Evolutionary conservation across 1,140 invertebrate species (phyloP).

Genomic region (Hydropsyche tenuis): DNA sequence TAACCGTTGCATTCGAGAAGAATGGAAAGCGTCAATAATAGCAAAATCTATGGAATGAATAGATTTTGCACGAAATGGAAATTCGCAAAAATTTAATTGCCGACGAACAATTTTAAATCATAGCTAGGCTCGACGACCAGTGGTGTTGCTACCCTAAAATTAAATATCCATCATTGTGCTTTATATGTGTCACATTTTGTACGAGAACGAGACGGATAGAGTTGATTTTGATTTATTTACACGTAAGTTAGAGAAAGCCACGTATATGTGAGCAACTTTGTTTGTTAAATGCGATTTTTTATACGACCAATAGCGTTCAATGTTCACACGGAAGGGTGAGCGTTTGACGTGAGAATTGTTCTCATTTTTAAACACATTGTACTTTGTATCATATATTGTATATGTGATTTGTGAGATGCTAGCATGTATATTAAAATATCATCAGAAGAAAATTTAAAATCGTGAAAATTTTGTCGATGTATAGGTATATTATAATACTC

Average conservation of each 20-base stretch:
- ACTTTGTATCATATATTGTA: too few relatives aligned
- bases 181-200: slow-evolving; percentile 39
- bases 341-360: slow-evolving; percentile 12
- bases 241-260: slow-evolving; percentile 41
- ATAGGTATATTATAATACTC: too few relatives aligned
- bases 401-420: too few relatives aligned
- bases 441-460: too few relatives aligned
- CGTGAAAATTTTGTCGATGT: too few relatives aligned
- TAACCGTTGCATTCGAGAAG: background rate
- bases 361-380: background rate
- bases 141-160: slow-evolving; percentile 15
- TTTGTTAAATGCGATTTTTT: slow-evolving; percentile 38
- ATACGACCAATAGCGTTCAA: slow-evolving; percentile 46
- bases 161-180: slow-evolving; percentile 38
- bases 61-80: too few relatives aligned
- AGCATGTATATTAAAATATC: too few relatives aligned
- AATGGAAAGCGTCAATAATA: slow-evolving; percentile 2
- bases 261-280: slow-evolving; percentile 19
- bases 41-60: too few relatives aligned
- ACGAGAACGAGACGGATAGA: slow-evolving; percentile 46
- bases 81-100: too few relatives aligned
- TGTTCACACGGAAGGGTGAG: slow-evolving; percentile 22
- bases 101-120: too few relatives aligned
- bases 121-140: background rate
- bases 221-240: slow-evolving; percentile 46